Conservation (phyloP, 2,888 invertebrate genomes). For the Nomada lathburiana region DNA sequence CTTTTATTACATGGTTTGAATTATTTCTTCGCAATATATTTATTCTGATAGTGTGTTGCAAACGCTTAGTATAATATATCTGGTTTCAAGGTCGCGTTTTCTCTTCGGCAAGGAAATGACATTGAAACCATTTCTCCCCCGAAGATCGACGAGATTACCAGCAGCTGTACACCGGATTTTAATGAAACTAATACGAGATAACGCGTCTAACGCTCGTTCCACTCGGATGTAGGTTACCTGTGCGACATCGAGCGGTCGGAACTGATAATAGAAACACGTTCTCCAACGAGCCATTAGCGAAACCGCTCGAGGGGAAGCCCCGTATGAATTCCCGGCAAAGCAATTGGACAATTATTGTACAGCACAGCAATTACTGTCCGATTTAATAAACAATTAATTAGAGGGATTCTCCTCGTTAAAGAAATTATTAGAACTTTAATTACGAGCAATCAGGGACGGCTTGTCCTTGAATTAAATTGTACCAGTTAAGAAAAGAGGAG, state of each 20-base stretch:
- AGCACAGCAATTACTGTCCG: no score
- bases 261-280: slow-evolving; percentile 66
- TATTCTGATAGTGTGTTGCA: neutral
- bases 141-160: neutral
- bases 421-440: no score
- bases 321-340: slow-evolving; percentile 28
- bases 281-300: slow-evolving; percentile 63
- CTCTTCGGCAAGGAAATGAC: slow-evolving; percentile 8
- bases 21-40: neutral
- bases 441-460: no score
- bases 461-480: neutral
- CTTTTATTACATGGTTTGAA: neutral
- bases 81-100: slow-evolving; percentile 14
- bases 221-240: slow-evolving; percentile 49
- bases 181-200: neutral
- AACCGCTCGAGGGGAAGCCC: slow-evolving; percentile 35
- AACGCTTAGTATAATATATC: neutral
- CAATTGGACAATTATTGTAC: no score
- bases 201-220: slow-evolving; percentile 35
- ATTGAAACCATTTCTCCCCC: slow-evolving; percentile 28
- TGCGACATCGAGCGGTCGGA: neutral
- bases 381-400: no score
- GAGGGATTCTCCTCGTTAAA: no score
- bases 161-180: neutral
- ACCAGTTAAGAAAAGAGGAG: neutral